A percentile compares a stretch with the other conserved stretches of the same genome.
phyloP scores from a whole-genome alignment of 2,113 vertebrate species.

The Nothocercus nigrocapillus region DNA sequence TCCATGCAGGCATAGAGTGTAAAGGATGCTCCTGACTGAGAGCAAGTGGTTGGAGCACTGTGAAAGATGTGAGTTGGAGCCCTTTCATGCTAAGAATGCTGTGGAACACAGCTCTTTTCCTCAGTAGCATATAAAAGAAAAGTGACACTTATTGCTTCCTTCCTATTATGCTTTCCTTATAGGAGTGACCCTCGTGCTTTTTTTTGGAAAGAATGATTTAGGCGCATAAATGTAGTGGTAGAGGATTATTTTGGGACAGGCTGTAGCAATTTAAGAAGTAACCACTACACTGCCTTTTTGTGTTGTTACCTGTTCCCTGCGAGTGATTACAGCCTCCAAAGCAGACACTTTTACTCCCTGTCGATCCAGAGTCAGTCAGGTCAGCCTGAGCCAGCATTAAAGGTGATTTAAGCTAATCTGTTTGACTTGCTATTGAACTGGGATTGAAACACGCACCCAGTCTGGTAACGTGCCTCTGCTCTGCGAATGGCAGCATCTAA shows the following conservation, averaged over 20 bases:
- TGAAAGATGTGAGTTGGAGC: background rate
- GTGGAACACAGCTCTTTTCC: background rate
- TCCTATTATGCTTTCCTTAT: background rate
- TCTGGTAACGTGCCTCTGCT: background rate
- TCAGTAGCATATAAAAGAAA: background rate
- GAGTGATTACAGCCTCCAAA: background rate
- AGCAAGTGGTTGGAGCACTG: background rate
- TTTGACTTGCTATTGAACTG: slow-evolving; percentile 15
- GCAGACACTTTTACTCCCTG: background rate
- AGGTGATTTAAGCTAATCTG: slow-evolving; percentile 31
- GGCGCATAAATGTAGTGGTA: background rate
- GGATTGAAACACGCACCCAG: background rate
- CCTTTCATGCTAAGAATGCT: background rate
- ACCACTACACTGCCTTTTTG: background rate
- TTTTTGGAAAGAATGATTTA: background rate
- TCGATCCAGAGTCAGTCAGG: slow-evolving; percentile 11
- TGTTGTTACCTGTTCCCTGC: background rate
- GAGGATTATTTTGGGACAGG: slow-evolving; percentile 25
- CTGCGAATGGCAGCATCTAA: background rate
- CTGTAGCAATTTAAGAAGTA: background rate
- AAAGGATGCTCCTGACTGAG: background rate
- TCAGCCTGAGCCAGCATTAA: background rate
- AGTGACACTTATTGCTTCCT: background rate
- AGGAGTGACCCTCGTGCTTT: background rate
- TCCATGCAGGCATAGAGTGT: rapidly evolving